Evolutionary conservation across 2,797 vertebrate genomes (phyloP), one percentile per base, ranked within the genome.

Genomic region (Loriculus beryllinus): DNA sequence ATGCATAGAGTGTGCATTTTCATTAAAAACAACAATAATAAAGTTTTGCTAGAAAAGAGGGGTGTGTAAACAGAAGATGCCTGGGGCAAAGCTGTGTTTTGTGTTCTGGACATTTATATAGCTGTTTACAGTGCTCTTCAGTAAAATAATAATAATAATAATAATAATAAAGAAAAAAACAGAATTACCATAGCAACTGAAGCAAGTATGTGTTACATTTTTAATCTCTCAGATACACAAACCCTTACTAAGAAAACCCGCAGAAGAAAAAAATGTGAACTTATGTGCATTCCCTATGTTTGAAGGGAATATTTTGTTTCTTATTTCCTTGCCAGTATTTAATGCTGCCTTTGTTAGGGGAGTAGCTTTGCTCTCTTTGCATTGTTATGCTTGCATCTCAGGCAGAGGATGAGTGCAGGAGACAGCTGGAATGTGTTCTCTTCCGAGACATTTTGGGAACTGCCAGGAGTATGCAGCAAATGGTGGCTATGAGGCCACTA

Each of bases 121-220:
- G 92, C 91, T 92, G 92, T 96, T 94, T 96, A 92, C 82, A 91
- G 86, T 89, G 57, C 56, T 94, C 57, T 88, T 95, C 81, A 77
- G 92, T 96, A 88, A 83, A 83, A 82, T 86, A 77, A 81, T 93
- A 96, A 95, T 88, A 43, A 43, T 43, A 43, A 43, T 43, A 45
- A 45, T 54, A 94, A 94, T 90, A 92, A 93, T 88, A 85, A 65
- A 31, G 28, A 47, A 76, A 88, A 15, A 0, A 2, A 71, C 33
- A 63, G 77, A 92, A 96, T 96, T 95, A 64, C 96, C 95, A 96
- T 93, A 90, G 94, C 96, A 96, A 96, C 82, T 11, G 77, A 91
- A 96, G 82, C 63, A 82, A 91, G 81, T 26, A 16, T 56, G 63
- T 54, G 43, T 82, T 94, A 82, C 18, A 75, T 83, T 94, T 96